phyloP scores from a whole-genome alignment of 2,888 invertebrate species.

The Metellina segmentata region DNA sequence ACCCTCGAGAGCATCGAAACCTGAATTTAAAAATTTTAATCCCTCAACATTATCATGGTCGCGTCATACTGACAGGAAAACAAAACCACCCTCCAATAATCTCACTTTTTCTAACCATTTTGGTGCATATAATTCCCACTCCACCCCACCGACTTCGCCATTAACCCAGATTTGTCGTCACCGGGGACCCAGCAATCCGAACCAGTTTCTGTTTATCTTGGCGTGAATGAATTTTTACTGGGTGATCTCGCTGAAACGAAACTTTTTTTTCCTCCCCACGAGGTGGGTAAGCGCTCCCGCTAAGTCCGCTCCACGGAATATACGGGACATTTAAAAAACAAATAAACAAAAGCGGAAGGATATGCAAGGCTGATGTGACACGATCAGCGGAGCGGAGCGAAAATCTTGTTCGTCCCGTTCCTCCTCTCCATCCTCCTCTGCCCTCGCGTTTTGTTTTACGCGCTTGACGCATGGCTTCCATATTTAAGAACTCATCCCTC shows the following conservation, averaged over 20 bases:
- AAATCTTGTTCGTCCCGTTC: conserved; percentile 57
- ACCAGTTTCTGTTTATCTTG: not conserved
- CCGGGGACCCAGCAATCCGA: not conserved
- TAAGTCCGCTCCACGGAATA: conserved; percentile 41
- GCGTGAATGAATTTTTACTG: conserved; percentile 39
- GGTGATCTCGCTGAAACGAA: conserved; percentile 19
- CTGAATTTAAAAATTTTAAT: too few species aligned
- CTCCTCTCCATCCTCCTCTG: not conserved
- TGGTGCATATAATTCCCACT: not conserved
- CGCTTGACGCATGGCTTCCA: conserved; percentile 42
- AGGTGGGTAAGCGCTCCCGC: conserved; percentile 1
- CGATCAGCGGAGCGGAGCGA: conserved; percentile 64
- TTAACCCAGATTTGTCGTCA: not conserved
- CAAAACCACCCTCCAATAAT: too few species aligned
- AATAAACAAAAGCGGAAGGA: conserved; percentile 40
- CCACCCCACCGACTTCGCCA: not conserved
- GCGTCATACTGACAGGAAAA: too few species aligned
- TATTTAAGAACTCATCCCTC: conserved; percentile 27
- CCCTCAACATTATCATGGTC: too few species aligned
- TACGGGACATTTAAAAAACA: conserved; percentile 41
- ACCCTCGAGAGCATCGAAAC: too few species aligned
- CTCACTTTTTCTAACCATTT: too few species aligned
- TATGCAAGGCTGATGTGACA: conserved; percentile 56
- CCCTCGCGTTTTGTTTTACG: conserved; percentile 62
- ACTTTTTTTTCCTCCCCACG: not conserved